Percentiles rank a stretch among this genome's conserved stretches.
Evolutionary conservation across 2,888 invertebrate genomes (phyloP).

Genomic region (Cryptosula pallasiana): DNA sequence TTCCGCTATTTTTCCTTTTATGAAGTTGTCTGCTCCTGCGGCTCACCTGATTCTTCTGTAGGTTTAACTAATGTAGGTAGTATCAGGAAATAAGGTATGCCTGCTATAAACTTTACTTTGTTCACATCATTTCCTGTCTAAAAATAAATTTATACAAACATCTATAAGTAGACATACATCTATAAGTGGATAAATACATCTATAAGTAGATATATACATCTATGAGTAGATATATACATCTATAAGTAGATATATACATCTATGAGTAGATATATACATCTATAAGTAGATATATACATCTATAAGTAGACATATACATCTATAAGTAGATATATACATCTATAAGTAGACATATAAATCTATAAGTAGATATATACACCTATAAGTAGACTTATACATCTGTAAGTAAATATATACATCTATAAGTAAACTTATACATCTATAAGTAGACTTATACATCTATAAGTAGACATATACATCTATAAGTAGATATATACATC

Average conservation of each 20-base stretch:
- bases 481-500: not conserved
- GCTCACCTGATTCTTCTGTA: not conserved
- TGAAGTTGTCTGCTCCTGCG: too few species aligned
- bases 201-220: too few species aligned
- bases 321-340: not conserved
- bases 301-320: not conserved
- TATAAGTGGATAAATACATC: too few species aligned
- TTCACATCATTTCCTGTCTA: conserved; percentile 1
- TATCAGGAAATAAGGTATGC: conserved; percentile 13
- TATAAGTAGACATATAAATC: not conserved
- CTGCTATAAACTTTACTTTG: conserved; percentile 18
- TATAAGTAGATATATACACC: not conserved
- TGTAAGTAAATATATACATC: not conserved
- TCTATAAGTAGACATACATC: too few species aligned
- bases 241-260: too few species aligned
- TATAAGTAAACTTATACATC: not conserved
- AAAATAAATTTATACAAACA: too few species aligned
- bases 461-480: not conserved
- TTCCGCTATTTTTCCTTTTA: too few species aligned
- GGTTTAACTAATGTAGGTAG: not conserved
- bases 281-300: not conserved
- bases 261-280: too few species aligned
- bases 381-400: not conserved
- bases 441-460: not conserved
- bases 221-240: too few species aligned